phyloP scores from a whole-genome alignment of 2,888 invertebrate species.

The Nycteola revayana region DNA sequence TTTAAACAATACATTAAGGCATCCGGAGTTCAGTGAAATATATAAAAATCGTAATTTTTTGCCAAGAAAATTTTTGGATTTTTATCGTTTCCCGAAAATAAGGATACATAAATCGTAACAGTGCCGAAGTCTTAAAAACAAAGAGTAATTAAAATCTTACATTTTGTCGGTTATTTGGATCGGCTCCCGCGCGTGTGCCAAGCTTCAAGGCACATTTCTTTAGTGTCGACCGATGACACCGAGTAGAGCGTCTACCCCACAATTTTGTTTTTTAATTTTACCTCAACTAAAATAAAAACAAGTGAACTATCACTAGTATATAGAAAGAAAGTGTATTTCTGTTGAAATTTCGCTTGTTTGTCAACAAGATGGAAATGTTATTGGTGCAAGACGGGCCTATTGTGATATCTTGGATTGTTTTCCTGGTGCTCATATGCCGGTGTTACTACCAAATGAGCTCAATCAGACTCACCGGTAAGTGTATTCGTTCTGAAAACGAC shows the following conservation, averaged over 20 bases:
- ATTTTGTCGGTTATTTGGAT: constrained; percentile 61
- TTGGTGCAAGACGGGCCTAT: constrained; percentile 69
- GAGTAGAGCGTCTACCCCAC: constrained; percentile 66
- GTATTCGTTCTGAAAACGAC: too few relatives aligned
- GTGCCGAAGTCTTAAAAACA: constrained; percentile 36
- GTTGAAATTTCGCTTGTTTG: constrained; percentile 22
- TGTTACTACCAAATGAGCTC: constrained; percentile 67
- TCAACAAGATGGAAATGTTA: constrained; percentile 53
- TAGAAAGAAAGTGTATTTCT: neutral
- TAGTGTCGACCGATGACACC: constrained; percentile 72
- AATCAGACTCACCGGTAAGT: constrained; percentile 45
- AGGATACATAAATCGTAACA: constrained; percentile 8
- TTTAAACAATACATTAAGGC: too few relatives aligned
- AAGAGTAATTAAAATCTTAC: constrained; percentile 48
- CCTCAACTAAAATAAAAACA: constrained; percentile 11
- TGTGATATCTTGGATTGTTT: constrained; percentile 71
- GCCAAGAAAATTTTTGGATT: too few relatives aligned
- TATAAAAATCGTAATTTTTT: too few relatives aligned
- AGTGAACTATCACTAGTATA: neutral
- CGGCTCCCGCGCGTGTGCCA: constrained; percentile 66
- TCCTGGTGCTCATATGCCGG: constrained; percentile 66
- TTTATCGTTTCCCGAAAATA: too few relatives aligned
- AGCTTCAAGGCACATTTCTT: constrained; percentile 65
- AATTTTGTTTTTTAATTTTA: constrained; percentile 30
- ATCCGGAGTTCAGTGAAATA: too few relatives aligned